phyloP scores from a whole-genome alignment of 2,797 vertebrate species.

The Sebastes taczanowskii region DNA sequence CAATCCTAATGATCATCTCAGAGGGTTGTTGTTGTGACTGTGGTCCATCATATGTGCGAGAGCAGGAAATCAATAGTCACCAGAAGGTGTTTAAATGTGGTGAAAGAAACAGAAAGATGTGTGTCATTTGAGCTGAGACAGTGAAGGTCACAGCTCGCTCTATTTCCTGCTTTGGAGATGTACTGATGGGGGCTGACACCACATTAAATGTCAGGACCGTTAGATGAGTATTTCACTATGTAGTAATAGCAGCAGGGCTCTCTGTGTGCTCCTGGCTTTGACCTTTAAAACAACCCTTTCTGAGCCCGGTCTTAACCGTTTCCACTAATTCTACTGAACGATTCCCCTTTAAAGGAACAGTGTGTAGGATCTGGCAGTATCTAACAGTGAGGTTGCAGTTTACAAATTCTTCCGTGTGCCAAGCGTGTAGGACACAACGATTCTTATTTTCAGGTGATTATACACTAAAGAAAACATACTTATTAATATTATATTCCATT shows the following conservation, averaged over 20 bases:
- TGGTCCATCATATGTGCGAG: not conserved
- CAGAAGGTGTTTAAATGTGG: conserved; percentile 41
- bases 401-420: no score
- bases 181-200: conserved; percentile 2
- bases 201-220: conserved; percentile 59
- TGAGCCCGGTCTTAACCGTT: not conserved
- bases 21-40: conserved; percentile 23
- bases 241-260: conserved; percentile 34
- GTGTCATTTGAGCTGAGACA: conserved; percentile 38
- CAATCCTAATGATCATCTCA: conserved; percentile 36
- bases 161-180: conserved; percentile 5
- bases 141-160: conserved; percentile 51
- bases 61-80: conserved; percentile 60
- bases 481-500: no score
- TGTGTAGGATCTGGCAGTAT: no score
- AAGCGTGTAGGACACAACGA: no score
- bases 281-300: conserved; percentile 39
- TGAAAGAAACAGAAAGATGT: conserved; percentile 26
- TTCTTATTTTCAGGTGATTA: no score
- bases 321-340: conserved; percentile 5
- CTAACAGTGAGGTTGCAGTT: no score
- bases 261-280: conserved; percentile 21
- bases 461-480: no score
- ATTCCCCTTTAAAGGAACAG: not conserved
- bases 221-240: conserved; percentile 42